phyloP scores from a whole-genome alignment of 2,797 vertebrate species.

The Eleutherodactylus coqui region DNA sequence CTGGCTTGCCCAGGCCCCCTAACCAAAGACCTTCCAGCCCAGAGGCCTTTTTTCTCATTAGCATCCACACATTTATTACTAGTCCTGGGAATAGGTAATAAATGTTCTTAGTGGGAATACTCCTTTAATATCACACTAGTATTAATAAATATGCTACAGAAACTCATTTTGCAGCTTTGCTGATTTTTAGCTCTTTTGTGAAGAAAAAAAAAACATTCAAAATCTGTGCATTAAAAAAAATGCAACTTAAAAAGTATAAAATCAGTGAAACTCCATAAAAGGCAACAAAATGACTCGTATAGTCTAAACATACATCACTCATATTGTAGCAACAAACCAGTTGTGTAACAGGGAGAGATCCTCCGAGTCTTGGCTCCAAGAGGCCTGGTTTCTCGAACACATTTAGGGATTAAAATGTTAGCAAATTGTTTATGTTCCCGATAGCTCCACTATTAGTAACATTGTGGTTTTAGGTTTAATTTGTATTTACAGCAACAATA shows the following conservation, averaged over 20 bases:
- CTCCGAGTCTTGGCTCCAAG: neutral
- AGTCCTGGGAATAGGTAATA: no score
- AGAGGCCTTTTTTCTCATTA: no score
- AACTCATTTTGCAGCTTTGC: neutral
- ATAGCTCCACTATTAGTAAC: neutral
- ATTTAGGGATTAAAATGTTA: neutral
- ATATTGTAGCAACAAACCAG: neutral
- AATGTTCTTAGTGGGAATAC: no score
- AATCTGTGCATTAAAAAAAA: neutral
- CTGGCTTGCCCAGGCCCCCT: no score
- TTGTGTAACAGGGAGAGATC: neutral
- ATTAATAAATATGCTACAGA: neutral
- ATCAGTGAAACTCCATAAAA: neutral
- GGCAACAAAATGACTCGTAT: neutral
- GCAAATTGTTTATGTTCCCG: slow-evolving; percentile 1
- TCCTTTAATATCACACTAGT: no score
- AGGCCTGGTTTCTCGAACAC: neutral
- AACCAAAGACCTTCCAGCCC: no score
- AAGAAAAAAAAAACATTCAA: neutral
- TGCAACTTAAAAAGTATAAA: neutral
- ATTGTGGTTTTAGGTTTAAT: slow-evolving; percentile 6
- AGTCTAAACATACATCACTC: neutral
- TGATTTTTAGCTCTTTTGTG: no score
- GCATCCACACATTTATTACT: no score
- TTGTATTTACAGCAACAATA: slow-evolving; percentile 9